These are phyloP conservation scores for Macrotis lagotis DNA, from an alignment of 2,113 vertebrate genomes.

Conservation along the genomic window DNA sequence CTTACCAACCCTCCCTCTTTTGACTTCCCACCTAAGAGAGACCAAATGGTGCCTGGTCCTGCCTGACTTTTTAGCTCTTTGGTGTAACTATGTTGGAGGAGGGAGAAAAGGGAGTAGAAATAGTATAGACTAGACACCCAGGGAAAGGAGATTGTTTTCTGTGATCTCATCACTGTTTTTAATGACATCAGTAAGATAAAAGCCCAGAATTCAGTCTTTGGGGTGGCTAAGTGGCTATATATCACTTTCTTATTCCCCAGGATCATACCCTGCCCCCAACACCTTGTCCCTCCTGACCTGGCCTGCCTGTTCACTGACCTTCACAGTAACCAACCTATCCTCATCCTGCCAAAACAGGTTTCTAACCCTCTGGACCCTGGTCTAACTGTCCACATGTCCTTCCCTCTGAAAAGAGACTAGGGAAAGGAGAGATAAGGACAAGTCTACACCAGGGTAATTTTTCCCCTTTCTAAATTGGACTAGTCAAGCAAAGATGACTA, in stretches of 20 bases:
- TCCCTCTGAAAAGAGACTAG: background rate
- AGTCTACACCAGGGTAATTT: background rate
- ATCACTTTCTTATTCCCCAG: background rate
- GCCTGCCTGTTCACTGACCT: background rate
- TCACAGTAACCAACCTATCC: background rate
- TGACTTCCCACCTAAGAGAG: constrained; percentile 39
- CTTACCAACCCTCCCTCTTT: background rate
- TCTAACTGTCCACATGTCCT: background rate
- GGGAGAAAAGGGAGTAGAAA: background rate
- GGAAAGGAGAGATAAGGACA: background rate
- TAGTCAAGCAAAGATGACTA: background rate
- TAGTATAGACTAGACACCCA: background rate
- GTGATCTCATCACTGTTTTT: constrained; percentile 61
- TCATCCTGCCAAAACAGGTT: background rate
- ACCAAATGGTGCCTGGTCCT: background rate
- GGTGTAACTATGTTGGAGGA: constrained; percentile 39
- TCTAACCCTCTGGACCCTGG: background rate
- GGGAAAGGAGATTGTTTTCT: constrained; percentile 22
- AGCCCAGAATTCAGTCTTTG: background rate
- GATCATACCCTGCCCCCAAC: background rate
- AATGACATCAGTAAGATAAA: constrained; percentile 56
- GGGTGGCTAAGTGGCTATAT: background rate
- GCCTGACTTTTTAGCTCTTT: background rate
- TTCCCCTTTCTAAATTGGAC: background rate
- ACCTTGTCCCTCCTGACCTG: background rate